phyloP scores from a whole-genome alignment of 2,113 vertebrate genomes.

The Malurus elegans region DNA sequence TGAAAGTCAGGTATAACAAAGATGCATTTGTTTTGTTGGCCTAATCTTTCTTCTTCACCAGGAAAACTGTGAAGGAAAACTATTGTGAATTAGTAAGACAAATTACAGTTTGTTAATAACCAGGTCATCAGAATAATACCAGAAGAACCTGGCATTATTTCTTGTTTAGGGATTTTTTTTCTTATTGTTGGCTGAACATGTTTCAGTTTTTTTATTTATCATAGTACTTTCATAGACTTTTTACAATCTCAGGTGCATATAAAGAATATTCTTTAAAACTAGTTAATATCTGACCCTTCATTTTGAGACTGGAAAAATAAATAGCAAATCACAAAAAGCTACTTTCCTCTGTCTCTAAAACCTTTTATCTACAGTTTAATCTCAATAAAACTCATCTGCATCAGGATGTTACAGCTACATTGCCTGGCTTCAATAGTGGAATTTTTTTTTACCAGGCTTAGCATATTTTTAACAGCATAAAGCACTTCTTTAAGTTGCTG shows the following conservation, averaged over 20 bases:
- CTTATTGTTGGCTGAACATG: background rate
- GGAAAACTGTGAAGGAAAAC: background rate
- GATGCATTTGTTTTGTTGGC: background rate
- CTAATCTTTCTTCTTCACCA: background rate
- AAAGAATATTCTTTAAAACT: background rate
- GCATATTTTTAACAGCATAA: background rate
- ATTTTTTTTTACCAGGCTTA: background rate
- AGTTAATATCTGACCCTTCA: background rate
- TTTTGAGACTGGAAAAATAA: background rate
- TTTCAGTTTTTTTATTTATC: background rate
- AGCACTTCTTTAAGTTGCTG: background rate
- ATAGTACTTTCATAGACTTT: background rate
- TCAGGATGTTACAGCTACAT: background rate
- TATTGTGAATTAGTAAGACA: background rate
- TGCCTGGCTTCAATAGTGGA: background rate
- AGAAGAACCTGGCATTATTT: background rate
- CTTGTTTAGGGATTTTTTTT: rapidly evolving
- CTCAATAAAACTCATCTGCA: background rate
- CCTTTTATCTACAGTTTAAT: background rate
- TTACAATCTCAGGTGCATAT: background rate
- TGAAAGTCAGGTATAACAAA: background rate
- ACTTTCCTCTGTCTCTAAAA: background rate
- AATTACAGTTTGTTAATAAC: background rate
- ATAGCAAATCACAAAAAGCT: background rate
- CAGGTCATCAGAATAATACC: background rate